Conservation (phyloP, 2,797 vertebrate genomes). For the Alectoris magna region DNA sequence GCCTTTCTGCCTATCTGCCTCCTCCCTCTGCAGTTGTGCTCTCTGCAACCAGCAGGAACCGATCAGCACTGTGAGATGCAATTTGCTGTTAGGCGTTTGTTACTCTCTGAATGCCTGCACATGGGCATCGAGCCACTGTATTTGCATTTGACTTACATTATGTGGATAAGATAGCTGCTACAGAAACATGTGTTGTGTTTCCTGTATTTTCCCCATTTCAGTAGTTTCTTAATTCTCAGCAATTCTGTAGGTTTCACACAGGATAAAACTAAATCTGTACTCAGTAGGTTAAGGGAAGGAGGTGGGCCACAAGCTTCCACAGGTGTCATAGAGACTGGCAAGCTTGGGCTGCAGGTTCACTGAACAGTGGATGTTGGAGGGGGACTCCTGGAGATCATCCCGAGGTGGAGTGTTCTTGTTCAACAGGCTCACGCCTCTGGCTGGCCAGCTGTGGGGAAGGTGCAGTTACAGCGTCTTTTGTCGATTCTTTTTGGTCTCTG, state of each 20-base stretch:
- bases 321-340: background rate
- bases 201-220: background rate
- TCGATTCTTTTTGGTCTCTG: constrained; percentile 11
- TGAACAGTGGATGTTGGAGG: background rate
- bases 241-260: background rate
- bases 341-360: background rate
- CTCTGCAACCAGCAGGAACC: background rate
- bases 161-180: background rate
- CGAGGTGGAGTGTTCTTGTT: constrained; percentile 10
- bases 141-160: background rate
- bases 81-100: background rate
- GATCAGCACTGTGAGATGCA: background rate
- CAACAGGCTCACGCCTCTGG: background rate
- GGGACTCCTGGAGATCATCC: background rate
- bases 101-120: background rate
- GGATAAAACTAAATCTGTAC: background rate
- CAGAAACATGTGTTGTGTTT: background rate
- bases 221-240: background rate
- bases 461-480: background rate
- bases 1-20: background rate
- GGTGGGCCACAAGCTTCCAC: background rate
- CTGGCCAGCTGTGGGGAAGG: background rate
- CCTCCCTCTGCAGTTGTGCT: background rate
- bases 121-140: background rate
- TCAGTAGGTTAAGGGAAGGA: background rate